A percentile compares a stretch with the other conserved stretches of the same genome.
These are phyloP conservation scores for Leptopilina myrica DNA, from an alignment of 2,888 invertebrate species.

Conservation along the genomic window DNA sequence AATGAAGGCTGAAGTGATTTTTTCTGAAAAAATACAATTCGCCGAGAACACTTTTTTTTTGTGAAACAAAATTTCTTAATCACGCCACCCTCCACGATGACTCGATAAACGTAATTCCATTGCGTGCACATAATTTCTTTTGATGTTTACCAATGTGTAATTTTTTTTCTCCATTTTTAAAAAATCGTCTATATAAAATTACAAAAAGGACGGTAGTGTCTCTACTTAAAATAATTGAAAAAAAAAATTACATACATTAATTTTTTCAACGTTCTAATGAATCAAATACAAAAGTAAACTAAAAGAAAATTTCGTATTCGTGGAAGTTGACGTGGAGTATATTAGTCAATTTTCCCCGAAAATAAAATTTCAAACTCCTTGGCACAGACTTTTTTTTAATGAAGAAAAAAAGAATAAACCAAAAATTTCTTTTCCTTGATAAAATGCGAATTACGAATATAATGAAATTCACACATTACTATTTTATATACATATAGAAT, in stretches of 20 bases:
- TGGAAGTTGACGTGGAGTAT: conserved; percentile 37
- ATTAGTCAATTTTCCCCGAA: not conserved
- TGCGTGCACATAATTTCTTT: conserved; percentile 1
- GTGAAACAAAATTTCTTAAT: not conserved
- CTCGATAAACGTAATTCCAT: not conserved
- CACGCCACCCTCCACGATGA: conserved; percentile 24
- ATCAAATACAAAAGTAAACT: not conserved
- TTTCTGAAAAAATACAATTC: not conserved
- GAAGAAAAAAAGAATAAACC: conserved; percentile 7
- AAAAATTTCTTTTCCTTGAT: not conserved
- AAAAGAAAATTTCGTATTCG: conserved; percentile 1
- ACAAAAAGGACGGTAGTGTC: conserved; percentile 13
- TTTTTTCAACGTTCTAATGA: not conserved
- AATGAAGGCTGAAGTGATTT: not conserved
- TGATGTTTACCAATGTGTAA: not conserved
- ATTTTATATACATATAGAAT: conserved; percentile 13
- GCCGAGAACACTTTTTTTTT: not conserved
- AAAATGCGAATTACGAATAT: not conserved
- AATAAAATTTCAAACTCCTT: conserved; percentile 4
- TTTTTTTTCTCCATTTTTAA: not conserved
- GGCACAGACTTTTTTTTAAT: conserved; percentile 15
- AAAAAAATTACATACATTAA: not conserved
- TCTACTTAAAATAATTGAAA: conserved; percentile 12
- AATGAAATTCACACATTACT: conserved; percentile 12
- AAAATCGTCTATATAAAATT: conserved; percentile 13